Evolutionary conservation across 2,888 invertebrate species (phyloP), one percentile per base, ranked within the genome.

Genomic region (Tyria jacobaeae): DNA sequence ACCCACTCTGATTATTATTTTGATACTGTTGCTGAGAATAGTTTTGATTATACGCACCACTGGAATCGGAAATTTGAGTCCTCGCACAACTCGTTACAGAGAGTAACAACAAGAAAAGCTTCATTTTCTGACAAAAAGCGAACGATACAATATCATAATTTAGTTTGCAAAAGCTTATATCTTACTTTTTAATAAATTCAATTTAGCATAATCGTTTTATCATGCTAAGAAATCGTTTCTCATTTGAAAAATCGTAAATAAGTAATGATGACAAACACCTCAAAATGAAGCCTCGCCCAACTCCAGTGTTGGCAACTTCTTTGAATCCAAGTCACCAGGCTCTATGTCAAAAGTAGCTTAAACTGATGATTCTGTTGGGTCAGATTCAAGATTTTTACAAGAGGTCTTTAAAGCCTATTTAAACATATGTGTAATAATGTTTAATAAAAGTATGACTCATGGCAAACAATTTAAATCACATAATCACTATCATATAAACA

Each of bases 31-130:
- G 87, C 66, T 84, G 87, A 24, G 85, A 84, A 80, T 88, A 91
- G 64, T 88, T 89, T 1, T 86, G 88, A 73, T 89, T 90, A 68
- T 80, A 91, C 37, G 83, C 82, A 64, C 81, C 82, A 41, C 81
- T 76, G 24, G 82, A 75, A 56, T 93, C 91, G 41, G 84, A 76
- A 58, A 79, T 77, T 77, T 93, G 92, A n/a, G 87, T 84, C 73
- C 81, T 82, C 61, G 84, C 89, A 78, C 78, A 83, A 75, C 80
- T 85, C 62, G 86, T 78, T 64, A 86, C 84, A 63, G 84, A 80
- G 64, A 91, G 76, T 59, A 91, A 54, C 65, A 90, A 69, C 73
- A 89, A 83, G 62, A 80, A 71, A 78, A 75, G 80, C 81, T 83
- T 89, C 90, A 93, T 91, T 81, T 82, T 89, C 77, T 83, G 76